A percentile compares a stretch with the other conserved stretches of the same genome.
Evolutionary conservation across 1,140 invertebrate species (phyloP).

Genomic region (Sitodiplosis mosellana): DNA sequence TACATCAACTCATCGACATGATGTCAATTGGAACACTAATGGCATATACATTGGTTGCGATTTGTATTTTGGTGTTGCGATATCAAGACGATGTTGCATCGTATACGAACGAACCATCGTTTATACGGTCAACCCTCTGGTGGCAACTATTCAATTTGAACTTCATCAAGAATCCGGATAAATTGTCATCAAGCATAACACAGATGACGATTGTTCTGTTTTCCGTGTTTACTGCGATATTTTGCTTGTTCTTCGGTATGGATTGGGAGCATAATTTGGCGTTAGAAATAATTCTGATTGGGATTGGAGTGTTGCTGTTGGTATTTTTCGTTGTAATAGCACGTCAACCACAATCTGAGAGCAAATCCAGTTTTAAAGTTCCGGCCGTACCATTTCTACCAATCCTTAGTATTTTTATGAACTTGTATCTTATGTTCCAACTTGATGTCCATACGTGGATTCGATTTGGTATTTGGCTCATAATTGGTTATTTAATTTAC

Average conservation of each 20-base stretch:
- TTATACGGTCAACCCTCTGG: too few relatives aligned
- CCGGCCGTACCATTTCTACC: constrained; percentile 74
- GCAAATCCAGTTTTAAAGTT: constrained; percentile 38
- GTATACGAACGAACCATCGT: not conserved
- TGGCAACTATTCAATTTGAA: too few relatives aligned
- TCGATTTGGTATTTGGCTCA: constrained; percentile 64
- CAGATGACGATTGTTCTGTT: constrained; percentile 35
- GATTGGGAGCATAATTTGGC: constrained; percentile 12
- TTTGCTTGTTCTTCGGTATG: not conserved
- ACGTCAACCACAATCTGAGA: constrained; percentile 15
- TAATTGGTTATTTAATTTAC: constrained; percentile 41
- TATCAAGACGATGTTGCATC: constrained; percentile 24
- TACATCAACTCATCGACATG: constrained; percentile 84
- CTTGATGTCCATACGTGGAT: constrained; percentile 69
- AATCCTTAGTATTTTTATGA: constrained; percentile 64
- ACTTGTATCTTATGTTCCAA: constrained; percentile 76
- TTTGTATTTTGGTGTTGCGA: constrained; percentile 73
- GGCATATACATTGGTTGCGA: constrained; percentile 81
- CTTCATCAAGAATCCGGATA: not conserved
- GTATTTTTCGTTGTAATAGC: constrained; percentile 16
- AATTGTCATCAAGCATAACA: constrained; percentile 33
- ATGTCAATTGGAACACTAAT: constrained; percentile 84
- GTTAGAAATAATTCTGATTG: constrained; percentile 11
- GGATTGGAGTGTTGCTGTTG: constrained; percentile 13
- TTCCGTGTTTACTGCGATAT: constrained; percentile 21